A percentile compares a stretch with the other conserved stretches of the same genome.
Conservation (phyloP, 2,797 vertebrate genomes). For the Anableps anableps region DNA sequence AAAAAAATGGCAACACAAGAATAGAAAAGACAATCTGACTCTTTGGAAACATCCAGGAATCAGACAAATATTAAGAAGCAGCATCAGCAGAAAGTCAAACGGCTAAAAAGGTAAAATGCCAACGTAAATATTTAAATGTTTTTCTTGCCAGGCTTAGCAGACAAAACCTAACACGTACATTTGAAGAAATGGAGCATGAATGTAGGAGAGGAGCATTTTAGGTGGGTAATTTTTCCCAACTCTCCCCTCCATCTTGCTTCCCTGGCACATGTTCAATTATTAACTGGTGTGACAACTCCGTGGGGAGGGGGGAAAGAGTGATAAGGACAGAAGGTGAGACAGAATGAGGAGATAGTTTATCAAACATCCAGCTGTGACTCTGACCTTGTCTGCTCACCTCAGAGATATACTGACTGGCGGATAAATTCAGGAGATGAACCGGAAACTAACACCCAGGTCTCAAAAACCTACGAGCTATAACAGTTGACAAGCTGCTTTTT, state of each 20-base stretch:
- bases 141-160: constrained; percentile 10
- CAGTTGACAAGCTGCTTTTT: neutral
- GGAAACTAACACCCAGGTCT: neutral
- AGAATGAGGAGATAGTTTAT: constrained; percentile 43
- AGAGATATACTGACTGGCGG: constrained; percentile 14
- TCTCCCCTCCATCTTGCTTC: constrained; percentile 34
- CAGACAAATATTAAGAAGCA: neutral
- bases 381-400: constrained; percentile 42
- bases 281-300: constrained; percentile 51
- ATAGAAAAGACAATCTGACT: neutral
- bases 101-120: constrained; percentile 50
- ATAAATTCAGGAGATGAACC: neutral
- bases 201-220: constrained; percentile 39
- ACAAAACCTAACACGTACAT: constrained; percentile 6
- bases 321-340: constrained; percentile 24
- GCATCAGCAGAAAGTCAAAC: constrained; percentile 1
- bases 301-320: constrained; percentile 32
- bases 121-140: constrained; percentile 64
- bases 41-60: neutral
- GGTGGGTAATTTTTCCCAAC: constrained; percentile 16
- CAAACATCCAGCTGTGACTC: constrained; percentile 51
- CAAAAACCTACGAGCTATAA: neutral
- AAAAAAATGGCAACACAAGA: neutral
- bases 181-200: neutral
- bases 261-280: constrained; percentile 71